Conservation (phyloP, 92 coral and sea anemone species). For the Phenganax stokvisi region DNA sequence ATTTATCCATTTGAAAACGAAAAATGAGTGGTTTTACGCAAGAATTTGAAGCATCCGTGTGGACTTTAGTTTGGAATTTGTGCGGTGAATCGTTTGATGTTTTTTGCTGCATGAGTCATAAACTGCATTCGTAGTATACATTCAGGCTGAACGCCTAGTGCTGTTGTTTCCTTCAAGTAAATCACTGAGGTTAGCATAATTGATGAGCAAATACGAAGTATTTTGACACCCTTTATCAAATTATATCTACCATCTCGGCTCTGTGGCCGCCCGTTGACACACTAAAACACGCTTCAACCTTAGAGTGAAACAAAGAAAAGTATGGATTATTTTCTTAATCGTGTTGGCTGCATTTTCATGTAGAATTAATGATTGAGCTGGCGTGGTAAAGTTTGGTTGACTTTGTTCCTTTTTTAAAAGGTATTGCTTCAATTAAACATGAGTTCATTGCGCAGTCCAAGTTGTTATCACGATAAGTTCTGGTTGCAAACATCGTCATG, state of each 20-base stretch:
- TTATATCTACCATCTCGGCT: neutral
- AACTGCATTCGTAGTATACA: neutral
- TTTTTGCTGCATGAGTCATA: neutral
- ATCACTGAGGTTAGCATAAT: slow-evolving; percentile 26
- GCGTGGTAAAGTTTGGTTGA: no score
- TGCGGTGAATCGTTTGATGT: neutral
- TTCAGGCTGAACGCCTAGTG: neutral
- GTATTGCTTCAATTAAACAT: no score
- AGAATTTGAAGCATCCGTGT: neutral
- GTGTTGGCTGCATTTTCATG: neutral
- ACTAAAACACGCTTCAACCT: neutral
- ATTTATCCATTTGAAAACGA: neutral
- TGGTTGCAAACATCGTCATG: no score
- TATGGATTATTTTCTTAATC: neutral
- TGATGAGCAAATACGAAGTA: slow-evolving; percentile 10
- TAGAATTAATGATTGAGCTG: no score
- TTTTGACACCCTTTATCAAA: slow-evolving; percentile 27
- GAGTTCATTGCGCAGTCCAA: no score
- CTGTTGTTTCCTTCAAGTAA: neutral
- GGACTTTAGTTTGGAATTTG: neutral
- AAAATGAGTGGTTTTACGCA: neutral
- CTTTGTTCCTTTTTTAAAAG: no score
- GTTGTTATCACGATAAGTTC: no score
- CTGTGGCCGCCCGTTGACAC: neutral
- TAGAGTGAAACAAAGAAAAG: neutral